Percentiles rank a stretch among this genome's conserved stretches.
phyloP scores from a whole-genome alignment of 2,888 invertebrate species.

The Blastobasis adustella region DNA sequence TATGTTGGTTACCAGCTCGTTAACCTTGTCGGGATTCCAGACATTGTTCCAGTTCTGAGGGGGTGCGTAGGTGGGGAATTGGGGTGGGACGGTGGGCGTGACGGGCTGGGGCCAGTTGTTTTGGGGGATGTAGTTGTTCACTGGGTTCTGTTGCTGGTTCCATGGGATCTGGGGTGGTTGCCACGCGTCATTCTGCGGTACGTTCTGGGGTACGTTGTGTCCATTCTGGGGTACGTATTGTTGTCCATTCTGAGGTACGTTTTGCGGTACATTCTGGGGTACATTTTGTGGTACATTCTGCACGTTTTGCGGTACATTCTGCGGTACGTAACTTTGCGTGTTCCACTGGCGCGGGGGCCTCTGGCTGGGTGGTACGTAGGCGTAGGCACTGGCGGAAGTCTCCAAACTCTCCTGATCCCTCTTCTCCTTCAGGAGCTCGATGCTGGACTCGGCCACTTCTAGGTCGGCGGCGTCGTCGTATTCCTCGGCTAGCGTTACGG shows the following conservation, averaged over 20 bases:
- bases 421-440: constrained; percentile 37
- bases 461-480: constrained; percentile 50
- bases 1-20: too few relatives aligned
- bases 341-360: constrained; percentile 26
- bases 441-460: constrained; percentile 33
- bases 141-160: constrained; percentile 1
- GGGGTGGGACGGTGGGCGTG: constrained; percentile 21
- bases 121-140: constrained; percentile 12
- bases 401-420: constrained; percentile 26
- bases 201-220: constrained; percentile 20
- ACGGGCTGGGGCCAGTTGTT: constrained; percentile 21
- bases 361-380: constrained; percentile 30
- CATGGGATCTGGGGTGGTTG: constrained; percentile 19
- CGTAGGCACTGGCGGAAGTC: constrained; percentile 30
- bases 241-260: constrained; percentile 17
- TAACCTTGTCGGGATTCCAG: background rate
- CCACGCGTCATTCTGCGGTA: constrained; percentile 18
- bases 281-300: too few relatives aligned
- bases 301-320: constrained; percentile 11
- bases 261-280: constrained; percentile 17
- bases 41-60: constrained; percentile 14
- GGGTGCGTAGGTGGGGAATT: constrained; percentile 18
- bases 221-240: constrained; percentile 8
- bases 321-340: constrained; percentile 2
- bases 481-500: constrained; percentile 42